Conservation (phyloP, 2,797 vertebrate species). For the Enteromius thamalakanensis region DNA sequence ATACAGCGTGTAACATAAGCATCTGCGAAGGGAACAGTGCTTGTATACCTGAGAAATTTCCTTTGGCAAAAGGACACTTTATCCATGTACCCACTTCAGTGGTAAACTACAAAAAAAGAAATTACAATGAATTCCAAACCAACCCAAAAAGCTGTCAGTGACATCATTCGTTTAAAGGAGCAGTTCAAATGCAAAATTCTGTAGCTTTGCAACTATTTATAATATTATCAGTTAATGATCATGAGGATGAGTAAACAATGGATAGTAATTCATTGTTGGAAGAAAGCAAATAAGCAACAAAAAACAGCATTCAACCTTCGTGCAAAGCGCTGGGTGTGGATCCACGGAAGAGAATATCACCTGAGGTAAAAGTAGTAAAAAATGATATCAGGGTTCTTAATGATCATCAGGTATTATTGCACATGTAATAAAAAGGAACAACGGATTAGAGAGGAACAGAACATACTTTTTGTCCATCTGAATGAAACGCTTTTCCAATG, state of each 20-base stretch:
- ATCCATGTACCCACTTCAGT: conserved; percentile 53
- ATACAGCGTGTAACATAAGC: background rate
- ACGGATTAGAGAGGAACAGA: background rate
- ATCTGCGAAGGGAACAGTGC: background rate
- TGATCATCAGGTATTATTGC: background rate
- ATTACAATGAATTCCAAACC: background rate
- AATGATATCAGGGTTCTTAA: conserved; percentile 1
- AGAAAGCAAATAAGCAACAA: background rate
- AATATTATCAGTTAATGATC: background rate
- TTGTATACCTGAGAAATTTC: conserved; percentile 51
- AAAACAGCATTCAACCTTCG: conserved; percentile 44
- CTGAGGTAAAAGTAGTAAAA: conserved; percentile 33
- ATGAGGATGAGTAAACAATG: background rate
- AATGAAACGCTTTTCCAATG: conserved; percentile 38
- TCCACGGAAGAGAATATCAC: conserved; percentile 57
- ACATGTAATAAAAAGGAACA: background rate
- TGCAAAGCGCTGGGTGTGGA: conserved; percentile 58
- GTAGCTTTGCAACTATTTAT: background rate
- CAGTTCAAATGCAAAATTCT: background rate
- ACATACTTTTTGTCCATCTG: conserved; percentile 25
- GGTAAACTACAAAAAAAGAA: conserved; percentile 41
- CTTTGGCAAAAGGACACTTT: conserved; percentile 50
- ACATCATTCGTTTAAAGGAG: background rate
- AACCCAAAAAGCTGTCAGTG: background rate
- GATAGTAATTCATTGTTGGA: background rate